Base-by-base conservation (phyloP, 92 coral and sea anemone species). In the Epizoanthus stellaris region DNA sequence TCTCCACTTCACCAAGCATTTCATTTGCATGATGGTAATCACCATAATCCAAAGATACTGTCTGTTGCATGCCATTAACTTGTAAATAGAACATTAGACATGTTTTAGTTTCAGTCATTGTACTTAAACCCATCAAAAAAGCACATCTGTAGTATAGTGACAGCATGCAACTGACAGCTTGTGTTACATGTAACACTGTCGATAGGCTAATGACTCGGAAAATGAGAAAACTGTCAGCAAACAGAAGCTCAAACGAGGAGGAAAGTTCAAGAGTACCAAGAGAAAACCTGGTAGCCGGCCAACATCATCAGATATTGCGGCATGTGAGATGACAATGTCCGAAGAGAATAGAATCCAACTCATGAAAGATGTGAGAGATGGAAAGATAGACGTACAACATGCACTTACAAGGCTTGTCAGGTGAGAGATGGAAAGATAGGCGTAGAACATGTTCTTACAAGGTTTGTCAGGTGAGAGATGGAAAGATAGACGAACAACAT, bases 331-430 rank as follows among this genome's bases (percentile, higher is more conserved):
- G 89, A 91, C 91, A 3, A 89, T 96, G 92, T 84, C 95, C 45
- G 99, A 96, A 80, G 93, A 90, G 52, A 96, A 94, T 30, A 85
- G 99, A 75, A 96, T 94, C 64, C 91, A 89, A 75, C 88, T 96
- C 52, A 94, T 96, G 99, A 92, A 86, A 47, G 67, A 79, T 42
- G 95, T 96, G 4, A 90, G 93, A 75, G 89, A 75, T 62, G 90
- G 92, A 60, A 92, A 93, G 36, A 86, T 96, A 56, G 87, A 91
- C 19, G 86, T 90, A 34, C 95, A 94, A 63, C 89, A 96, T 52
- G 99, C 99, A 4, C 73, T 93, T 6, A 90, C 93, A 60, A 82
- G 88, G 49, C 92, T 96, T 4, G 25, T 76, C 49, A 96, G 95
- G 98, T 96, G 76, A 36, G 34, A 30, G 34, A 30, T 30, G 34